These are phyloP conservation scores for Zosterops hypoxanthus DNA, from an alignment of 2,113 vertebrate genomes.

Conservation along the genomic window DNA sequence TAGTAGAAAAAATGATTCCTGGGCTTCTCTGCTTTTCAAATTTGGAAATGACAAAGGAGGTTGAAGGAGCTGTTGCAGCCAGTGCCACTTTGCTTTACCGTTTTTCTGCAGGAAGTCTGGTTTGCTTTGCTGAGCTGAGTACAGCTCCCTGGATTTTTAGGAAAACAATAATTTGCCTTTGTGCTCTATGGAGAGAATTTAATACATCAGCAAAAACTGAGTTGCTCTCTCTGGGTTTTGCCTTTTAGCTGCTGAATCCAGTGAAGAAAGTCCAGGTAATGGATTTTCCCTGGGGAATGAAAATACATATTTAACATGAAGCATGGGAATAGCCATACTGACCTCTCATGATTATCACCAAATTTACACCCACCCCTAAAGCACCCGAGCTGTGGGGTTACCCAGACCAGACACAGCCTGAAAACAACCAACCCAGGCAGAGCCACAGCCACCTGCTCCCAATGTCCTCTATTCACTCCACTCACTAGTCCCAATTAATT, in stretches of 20 bases:
- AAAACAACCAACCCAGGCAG: rapidly evolving
- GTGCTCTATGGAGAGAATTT: background rate
- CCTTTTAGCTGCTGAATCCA: background rate
- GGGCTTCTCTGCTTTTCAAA: background rate
- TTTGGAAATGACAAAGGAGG: background rate
- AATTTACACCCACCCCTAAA: background rate
- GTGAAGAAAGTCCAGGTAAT: background rate
- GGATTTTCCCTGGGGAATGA: background rate
- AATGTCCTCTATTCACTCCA: background rate
- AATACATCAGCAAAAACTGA: background rate
- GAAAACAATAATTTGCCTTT: background rate
- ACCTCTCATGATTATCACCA: background rate
- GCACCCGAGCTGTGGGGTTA: background rate
- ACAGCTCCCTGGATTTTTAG: background rate
- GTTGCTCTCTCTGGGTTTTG: background rate
- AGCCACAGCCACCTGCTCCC: background rate
- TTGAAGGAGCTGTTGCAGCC: background rate
- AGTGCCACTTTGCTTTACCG: background rate
- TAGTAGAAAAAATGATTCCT: background rate
- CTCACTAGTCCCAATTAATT: background rate
- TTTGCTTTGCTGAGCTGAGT: background rate
- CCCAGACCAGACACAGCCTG: background rate
- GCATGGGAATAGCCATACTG: background rate
- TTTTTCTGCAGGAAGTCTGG: background rate
- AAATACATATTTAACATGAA: rapidly evolving